Percentiles rank a stretch among this genome's conserved stretches.
Conservation (phyloP, 2,797 vertebrate genomes). For the Hybognathus amarus region DNA sequence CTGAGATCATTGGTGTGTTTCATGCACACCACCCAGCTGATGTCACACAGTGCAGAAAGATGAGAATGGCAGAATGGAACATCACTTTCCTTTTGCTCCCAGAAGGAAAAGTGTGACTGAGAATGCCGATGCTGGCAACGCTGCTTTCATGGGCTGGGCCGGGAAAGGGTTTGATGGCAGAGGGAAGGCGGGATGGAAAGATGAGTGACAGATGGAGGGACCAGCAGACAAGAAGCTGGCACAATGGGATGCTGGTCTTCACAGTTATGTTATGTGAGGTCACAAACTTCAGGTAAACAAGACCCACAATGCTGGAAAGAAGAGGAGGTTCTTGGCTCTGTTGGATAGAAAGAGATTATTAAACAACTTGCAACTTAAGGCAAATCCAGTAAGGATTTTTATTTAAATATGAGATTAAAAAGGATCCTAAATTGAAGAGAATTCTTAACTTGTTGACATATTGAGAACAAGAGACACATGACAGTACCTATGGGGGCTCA, state of each 20-base stretch:
- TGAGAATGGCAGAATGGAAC: slow-evolving; percentile 65
- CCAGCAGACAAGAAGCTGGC: slow-evolving; percentile 41
- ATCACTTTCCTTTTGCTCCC: slow-evolving; percentile 98
- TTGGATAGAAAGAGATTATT: slow-evolving; percentile 26
- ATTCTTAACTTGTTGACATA: neutral
- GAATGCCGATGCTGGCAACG: slow-evolving; percentile 88
- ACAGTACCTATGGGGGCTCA: slow-evolving; percentile 4
- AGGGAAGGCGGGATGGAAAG: slow-evolving; percentile 64
- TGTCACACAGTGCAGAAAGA: slow-evolving; percentile 64
- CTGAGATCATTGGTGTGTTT: slow-evolving; percentile 1
- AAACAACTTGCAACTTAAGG: neutral
- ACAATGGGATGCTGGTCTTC: slow-evolving; percentile 50
- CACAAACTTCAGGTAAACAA: slow-evolving; percentile 52
- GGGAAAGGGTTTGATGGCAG: slow-evolving; percentile 67
- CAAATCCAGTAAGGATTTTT: neutral
- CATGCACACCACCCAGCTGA: slow-evolving; percentile 48
- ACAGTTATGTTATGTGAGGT: slow-evolving; percentile 43
- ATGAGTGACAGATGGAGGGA: slow-evolving; percentile 56
- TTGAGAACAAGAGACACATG: neutral
- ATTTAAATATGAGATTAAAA: neutral
- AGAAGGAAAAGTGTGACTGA: slow-evolving; percentile 98
- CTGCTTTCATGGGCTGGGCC: slow-evolving; percentile 78
- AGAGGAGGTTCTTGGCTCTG: slow-evolving; percentile 52
- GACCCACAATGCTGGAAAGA: slow-evolving; percentile 56
- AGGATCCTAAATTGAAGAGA: neutral